These are phyloP conservation scores for Cataglyphis hispanica DNA, from an alignment of 1,140 invertebrate species.

Conservation along the genomic window DNA sequence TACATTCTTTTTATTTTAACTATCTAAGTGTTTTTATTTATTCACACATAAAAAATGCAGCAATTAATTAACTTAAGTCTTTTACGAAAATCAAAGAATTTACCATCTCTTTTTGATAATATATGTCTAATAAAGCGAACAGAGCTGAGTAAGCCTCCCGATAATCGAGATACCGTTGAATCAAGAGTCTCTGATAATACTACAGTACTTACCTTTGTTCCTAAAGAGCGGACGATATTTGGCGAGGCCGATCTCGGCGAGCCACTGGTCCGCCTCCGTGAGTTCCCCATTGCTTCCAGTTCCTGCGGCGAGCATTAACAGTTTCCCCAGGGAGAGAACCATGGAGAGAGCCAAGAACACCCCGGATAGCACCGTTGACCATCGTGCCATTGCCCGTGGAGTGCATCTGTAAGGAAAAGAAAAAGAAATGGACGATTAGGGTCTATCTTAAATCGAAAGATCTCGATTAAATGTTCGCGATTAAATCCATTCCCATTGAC, in stretches of 20 bases:
- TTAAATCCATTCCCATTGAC: background rate
- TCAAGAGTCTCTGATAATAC: background rate
- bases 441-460: background rate
- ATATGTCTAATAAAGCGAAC: background rate
- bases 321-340: slow-evolving; percentile 84
- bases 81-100: background rate
- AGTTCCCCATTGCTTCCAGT: slow-evolving; percentile 86
- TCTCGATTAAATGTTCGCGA: background rate
- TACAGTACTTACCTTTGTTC: slow-evolving; percentile 88
- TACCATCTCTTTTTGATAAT: background rate
- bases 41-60: background rate
- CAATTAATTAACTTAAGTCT: background rate
- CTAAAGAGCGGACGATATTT: slow-evolving; percentile 90
- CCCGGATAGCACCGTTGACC: slow-evolving; percentile 85
- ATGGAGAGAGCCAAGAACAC: slow-evolving; percentile 85
- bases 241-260: slow-evolving; percentile 90
- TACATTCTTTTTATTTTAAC: background rate
- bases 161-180: background rate
- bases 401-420: slow-evolving; percentile 75
- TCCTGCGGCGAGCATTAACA: slow-evolving; percentile 83
- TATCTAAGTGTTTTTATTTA: background rate
- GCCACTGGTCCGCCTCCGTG: slow-evolving; percentile 90
- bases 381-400: slow-evolving; percentile 84
- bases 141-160: background rate
- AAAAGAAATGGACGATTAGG: background rate